Percentiles rank a stretch among this genome's conserved stretches.
These are phyloP conservation scores for Dynastes grantii DNA, from an alignment of 2,888 invertebrate genomes.

Conservation along the genomic window DNA sequence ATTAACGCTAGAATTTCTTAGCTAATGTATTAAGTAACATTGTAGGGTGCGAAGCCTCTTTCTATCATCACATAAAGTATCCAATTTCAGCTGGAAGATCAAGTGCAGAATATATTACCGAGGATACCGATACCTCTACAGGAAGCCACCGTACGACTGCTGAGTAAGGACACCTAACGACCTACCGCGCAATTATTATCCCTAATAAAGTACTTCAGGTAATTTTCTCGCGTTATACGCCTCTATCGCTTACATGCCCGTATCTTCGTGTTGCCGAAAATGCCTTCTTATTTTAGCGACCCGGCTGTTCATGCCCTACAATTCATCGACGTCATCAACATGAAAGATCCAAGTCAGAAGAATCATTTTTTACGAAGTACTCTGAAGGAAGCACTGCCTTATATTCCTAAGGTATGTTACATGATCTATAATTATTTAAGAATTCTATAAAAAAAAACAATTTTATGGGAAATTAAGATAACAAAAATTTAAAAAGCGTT, in stretches of 20 bases:
- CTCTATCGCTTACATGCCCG: background rate
- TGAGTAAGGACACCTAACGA: conserved; percentile 89
- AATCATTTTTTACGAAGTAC: conserved; percentile 91
- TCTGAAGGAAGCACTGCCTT: conserved; percentile 88
- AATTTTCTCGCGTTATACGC: conserved; percentile 62
- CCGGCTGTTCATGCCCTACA: conserved; percentile 93
- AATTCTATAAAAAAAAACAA: no score
- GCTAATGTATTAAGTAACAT: no score
- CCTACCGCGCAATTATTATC: conserved; percentile 94
- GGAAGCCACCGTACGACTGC: conserved; percentile 88
- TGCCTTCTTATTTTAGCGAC: conserved; percentile 76
- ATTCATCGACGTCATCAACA: conserved; percentile 92
- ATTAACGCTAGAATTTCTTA: no score
- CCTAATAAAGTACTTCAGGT: conserved; percentile 93
- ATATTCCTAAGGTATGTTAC: conserved; percentile 85
- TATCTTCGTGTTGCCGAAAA: background rate
- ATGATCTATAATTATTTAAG: no score
- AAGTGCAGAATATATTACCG: conserved; percentile 84
- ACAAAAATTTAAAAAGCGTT: no score
- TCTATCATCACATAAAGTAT: conserved; percentile 1
- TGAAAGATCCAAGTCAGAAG: conserved; percentile 92
- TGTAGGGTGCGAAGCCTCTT: no score
- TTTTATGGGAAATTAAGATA: no score
- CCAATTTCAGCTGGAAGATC: conserved; percentile 83
- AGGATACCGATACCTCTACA: conserved; percentile 88